These are phyloP conservation scores for Emys orbicularis DNA, from an alignment of 2,797 vertebrate genomes.

Conservation along the genomic window DNA sequence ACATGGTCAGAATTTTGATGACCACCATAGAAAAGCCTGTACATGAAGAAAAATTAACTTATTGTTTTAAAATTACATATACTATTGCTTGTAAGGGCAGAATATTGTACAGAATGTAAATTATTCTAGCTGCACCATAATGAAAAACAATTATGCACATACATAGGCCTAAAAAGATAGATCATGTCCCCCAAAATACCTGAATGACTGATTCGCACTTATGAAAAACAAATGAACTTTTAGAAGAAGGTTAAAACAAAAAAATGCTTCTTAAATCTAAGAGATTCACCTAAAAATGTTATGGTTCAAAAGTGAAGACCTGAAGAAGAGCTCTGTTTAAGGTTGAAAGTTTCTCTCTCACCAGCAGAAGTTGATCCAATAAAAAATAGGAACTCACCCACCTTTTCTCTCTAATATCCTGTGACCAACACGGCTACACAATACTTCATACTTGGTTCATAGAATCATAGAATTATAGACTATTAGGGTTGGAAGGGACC, in stretches of 20 bases:
- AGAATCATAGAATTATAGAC: too few relatives aligned
- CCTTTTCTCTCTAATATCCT: not conserved
- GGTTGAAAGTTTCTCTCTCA: not conserved
- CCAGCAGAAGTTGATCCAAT: not conserved
- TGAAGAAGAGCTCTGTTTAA: not conserved
- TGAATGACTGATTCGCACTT: not conserved
- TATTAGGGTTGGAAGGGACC: too few relatives aligned
- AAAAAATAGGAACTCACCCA: not conserved
- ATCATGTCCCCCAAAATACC: not conserved
- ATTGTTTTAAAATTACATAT: not conserved
- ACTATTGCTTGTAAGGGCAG: not conserved
- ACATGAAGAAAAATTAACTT: not conserved
- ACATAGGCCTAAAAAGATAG: not conserved
- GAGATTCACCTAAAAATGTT: not conserved
- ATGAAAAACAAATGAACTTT: not conserved
- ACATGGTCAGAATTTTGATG: not conserved
- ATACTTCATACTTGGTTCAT: too few relatives aligned
- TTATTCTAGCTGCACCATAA: not conserved
- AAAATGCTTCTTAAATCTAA: conserved; percentile 14
- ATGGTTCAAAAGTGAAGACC: not conserved
- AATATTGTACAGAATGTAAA: not conserved
- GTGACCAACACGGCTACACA: not conserved
- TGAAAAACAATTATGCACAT: not conserved
- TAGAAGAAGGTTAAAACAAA: not conserved
- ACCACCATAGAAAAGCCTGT: not conserved